Base-by-base conservation (phyloP, 1,140 invertebrate species). In the Lepidostoma basale region DNA sequence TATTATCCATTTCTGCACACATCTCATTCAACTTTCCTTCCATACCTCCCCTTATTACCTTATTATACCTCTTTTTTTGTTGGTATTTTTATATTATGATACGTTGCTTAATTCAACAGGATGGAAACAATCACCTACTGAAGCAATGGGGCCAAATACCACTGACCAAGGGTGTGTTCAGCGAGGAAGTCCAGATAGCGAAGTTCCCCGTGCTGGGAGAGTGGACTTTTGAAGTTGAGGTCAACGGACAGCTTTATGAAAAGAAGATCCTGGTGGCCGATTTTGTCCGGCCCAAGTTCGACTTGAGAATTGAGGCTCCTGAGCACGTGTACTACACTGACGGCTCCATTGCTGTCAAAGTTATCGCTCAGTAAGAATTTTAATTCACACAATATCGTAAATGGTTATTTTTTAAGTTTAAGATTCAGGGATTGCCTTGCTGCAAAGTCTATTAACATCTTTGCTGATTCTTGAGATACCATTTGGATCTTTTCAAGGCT, bases 221-320 rank as follows among this genome's bases (percentile, higher is more conserved):
- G 73, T 98, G 96, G 96, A 90, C 87, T 40, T 79, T 84, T 14
- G 86, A 79, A 36, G 79, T 87, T 18, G 79, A 76, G 3, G 70
- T 78, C 10, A 80, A 82, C 16, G 86, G 85, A 67, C 88, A 91
- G 78, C 88, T 80, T 0, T 92, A 89, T 73, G 86, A 86, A 40
- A 91, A 91, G 74, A 81, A 79, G 3, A 90, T 97, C 66, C 85
- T 90, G 75, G 91, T 97, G 10, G 93, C 93, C 2, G 93, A 97
- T 81, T 98, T 98, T 78, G 90, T 98, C 23, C 79, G 96, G 28
- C 96, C 96, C 0, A 96, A 97, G 74, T 98, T 96, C 79, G 88
- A 96, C 76, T 92, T 98, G 14, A 85, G 87, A 0, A 86, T 97
- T 20, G 87, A 92, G 52, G 86, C 93, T 0, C 90, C 93, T 1